Evolutionary conservation across 2,797 vertebrate species (phyloP), one percentile per base, ranked within the genome.

Genomic region (Peromyscus melanophrys): DNA sequence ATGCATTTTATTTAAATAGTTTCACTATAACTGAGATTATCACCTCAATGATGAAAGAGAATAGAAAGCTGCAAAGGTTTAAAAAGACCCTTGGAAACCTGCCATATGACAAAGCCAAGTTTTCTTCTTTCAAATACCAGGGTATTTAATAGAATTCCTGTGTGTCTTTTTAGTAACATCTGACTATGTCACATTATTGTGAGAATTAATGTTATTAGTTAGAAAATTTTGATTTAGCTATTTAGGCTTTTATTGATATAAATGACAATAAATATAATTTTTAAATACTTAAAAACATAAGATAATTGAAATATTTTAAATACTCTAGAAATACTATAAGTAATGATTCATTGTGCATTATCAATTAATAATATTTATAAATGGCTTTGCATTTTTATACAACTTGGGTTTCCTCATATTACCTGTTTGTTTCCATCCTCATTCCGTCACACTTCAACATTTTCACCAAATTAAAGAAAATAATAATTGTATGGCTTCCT

Each of bases 1-100:
- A 91, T 37, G 86, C 34, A 85, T 96, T 77, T 97, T 31, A 96
- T 96, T 97, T 65, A 97, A 93, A 63, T 95, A 90, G 71, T 94
- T 97, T 97, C 90, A 46, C 78, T 92, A 95, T 92, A 69, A 67
- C 78, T 84, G 80, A 98, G n/a, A 76, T 78, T 88, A 94, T 49
- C n/a, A 89, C 55, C 75, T 61, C 73, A 83, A 4, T 95, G 49
- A 97, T 34, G 94, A 97, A 97, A 95, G 88, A 96, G 4, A 91
- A 94, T 78, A 89, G 88, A 46, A 61, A 95, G n/a, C 76, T 34
- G 78, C 92, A 55, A 95, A 94, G 80, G 61, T 95, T 88, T 49
- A 29, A 97, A 97, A 85, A n/a, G 23, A 78, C 52, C 43, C 13
- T 69, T 90, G 34, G n/a, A 94, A 91, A 0, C 5, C 11, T 81